Evolutionary conservation across 2,113 vertebrate genomes (phyloP).

Genomic region (Petrocephalus microphthalmus): DNA sequence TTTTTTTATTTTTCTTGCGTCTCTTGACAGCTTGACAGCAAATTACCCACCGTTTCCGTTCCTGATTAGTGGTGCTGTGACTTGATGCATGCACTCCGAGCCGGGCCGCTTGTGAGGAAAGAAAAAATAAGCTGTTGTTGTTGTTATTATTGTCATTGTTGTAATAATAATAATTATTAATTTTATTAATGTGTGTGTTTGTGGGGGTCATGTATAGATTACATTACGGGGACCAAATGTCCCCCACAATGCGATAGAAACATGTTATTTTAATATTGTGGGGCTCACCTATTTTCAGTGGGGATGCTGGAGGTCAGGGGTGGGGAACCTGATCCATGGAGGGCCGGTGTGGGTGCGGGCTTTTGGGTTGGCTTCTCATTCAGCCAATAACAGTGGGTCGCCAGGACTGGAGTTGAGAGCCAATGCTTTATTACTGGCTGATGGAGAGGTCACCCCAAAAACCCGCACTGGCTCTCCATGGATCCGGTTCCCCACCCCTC

Average conservation of each 20-base stretch:
- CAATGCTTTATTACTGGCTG: too few species aligned
- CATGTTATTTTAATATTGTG: background rate
- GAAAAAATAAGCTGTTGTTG: background rate
- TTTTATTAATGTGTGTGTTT: background rate
- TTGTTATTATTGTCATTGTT: background rate
- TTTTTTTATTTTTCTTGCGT: slow-evolving; percentile 20
- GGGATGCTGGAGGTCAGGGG: too few species aligned
- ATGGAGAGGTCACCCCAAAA: too few species aligned
- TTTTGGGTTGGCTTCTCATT: too few species aligned
- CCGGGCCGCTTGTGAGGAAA: background rate
- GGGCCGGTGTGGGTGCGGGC: too few species aligned
- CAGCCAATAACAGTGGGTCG: too few species aligned
- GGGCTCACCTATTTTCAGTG: too few species aligned
- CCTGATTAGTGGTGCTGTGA: slow-evolving; percentile 2
- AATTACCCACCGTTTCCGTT: slow-evolving; percentile 35
- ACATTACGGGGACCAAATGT: background rate
- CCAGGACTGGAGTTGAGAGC: too few species aligned
- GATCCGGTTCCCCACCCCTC: too few species aligned
- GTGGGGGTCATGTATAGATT: background rate
- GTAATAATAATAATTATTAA: background rate
- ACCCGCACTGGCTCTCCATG: too few species aligned
- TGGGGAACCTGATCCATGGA: background rate
- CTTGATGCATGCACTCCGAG: background rate
- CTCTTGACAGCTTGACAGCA: slow-evolving; percentile 38
- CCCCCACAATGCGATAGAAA: too few species aligned